These are phyloP conservation scores for Caranx ignobilis DNA, from an alignment of 2,113 vertebrate species.

Conservation along the genomic window DNA sequence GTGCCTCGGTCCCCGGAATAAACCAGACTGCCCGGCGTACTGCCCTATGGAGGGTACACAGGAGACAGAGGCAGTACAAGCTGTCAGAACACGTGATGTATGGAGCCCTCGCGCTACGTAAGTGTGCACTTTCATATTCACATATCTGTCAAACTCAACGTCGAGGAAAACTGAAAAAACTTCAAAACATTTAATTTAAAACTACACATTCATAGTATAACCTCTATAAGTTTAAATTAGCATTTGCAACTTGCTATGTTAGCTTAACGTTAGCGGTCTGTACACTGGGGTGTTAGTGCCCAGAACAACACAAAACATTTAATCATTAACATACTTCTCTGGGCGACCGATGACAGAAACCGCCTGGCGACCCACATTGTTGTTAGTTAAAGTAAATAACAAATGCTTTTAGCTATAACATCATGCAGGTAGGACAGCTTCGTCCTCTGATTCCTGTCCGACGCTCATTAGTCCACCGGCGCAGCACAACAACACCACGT, in stretches of 20 bases:
- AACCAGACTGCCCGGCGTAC: conserved; percentile 52
- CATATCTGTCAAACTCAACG: background rate
- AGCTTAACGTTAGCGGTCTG: too few relatives aligned
- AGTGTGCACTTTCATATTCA: too few relatives aligned
- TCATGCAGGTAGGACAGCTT: background rate
- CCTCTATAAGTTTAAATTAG: background rate
- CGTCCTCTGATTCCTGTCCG: conserved; percentile 49
- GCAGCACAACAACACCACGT: background rate
- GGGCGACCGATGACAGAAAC: conserved; percentile 62
- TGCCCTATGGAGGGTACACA: conserved; percentile 34
- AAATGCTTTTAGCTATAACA: background rate
- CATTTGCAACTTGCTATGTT: background rate
- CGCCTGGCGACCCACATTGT: conserved; percentile 78
- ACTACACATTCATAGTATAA: background rate
- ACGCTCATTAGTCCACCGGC: conserved; percentile 19
- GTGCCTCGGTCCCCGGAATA: conserved; percentile 59
- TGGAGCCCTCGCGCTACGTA: background rate
- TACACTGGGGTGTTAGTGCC: background rate
- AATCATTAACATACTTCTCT: conserved; percentile 63
- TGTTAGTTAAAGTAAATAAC: background rate
- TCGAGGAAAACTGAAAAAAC: too few relatives aligned
- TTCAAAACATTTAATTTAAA: background rate
- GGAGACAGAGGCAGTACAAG: background rate
- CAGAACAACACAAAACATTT: too few relatives aligned
- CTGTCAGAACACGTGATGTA: background rate